Percentiles rank a stretch among this genome's conserved stretches.
These are phyloP conservation scores for Grapholita molesta DNA, from an alignment of 1,140 invertebrate species.

Conservation along the genomic window DNA sequence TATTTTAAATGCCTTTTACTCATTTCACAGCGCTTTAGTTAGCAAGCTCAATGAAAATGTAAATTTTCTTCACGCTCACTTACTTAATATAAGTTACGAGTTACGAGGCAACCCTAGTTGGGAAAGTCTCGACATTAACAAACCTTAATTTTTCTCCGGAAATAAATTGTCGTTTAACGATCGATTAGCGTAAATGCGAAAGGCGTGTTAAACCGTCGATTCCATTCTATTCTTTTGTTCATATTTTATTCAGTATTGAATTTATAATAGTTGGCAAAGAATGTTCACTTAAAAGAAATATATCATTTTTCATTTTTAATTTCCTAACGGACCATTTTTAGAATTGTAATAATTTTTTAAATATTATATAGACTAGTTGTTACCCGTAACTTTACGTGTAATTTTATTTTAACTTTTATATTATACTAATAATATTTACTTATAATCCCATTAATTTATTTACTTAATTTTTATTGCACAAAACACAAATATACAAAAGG, in stretches of 20 bases:
- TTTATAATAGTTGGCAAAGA: too few relatives aligned
- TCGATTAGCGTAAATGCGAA: slow-evolving; percentile 3
- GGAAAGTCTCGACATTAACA: not conserved
- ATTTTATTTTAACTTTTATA: too few relatives aligned
- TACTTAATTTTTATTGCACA: too few relatives aligned
- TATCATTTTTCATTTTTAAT: too few relatives aligned
- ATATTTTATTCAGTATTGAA: not conserved
- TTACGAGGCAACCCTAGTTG: not conserved
- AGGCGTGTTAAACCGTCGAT: not conserved
- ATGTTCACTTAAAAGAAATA: too few relatives aligned
- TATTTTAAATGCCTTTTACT: not conserved
- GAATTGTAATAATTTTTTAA: too few relatives aligned
- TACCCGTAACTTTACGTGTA: too few relatives aligned
- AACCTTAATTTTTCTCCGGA: not conserved
- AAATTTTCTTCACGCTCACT: not conserved
- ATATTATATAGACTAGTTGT: too few relatives aligned
- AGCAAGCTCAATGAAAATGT: not conserved
- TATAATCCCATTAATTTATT: too few relatives aligned
- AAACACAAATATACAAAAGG: too few relatives aligned
- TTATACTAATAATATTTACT: too few relatives aligned
- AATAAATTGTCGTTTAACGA: not conserved
- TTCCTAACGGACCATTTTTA: too few relatives aligned
- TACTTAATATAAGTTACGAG: not conserved
- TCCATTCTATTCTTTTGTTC: not conserved
- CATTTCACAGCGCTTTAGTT: not conserved